Evolutionary conservation across 2,797 vertebrate species (phyloP), one percentile per base, ranked within the genome.

Genomic region (Microctenopoma steveboyesi): DNA sequence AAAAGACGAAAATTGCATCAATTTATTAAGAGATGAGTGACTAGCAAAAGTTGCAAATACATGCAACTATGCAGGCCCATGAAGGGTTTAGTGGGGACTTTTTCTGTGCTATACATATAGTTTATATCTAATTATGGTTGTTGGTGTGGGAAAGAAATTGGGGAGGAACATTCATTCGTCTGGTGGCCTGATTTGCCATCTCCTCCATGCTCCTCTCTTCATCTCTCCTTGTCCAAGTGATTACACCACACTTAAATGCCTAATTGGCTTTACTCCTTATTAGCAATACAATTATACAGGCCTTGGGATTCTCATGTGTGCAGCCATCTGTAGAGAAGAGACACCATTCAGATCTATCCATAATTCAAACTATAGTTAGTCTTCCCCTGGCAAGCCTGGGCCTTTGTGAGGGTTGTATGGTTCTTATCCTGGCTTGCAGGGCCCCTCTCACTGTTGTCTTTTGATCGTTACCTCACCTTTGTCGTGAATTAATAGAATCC

Each of bases 191-290:
- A 93, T 92, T 94, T 90, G 93, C 88, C 89, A 91, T 95, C 92
- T 95, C 94, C 94, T 95, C 93, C 94, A 89, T 94, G 61, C 85
- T 87, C 65, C 93, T 81, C 85, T 88, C 81, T 95, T 95, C 95
- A 94, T 95, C 93, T 94, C 93, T 93, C 93, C 94, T 78, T 93
- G 90, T 97, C 95, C 95, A 94, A 96, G 95, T 95, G 96, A 98
- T 98, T 97, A 97, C 95, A 96, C 95, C 94, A 94, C 95, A 96
- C 96, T 96, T 96, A 97, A 95, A 96, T 94, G 95, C 96, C 95
- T 98, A 98, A 99, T 98, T 99, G 96, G 96, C 95, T 96, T 96
- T 94, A 93, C 95, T 96, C 95, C 96, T 98, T 98, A 97, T 97
- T 98, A 98, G 95, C 96, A 95, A 97, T 98, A 97, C 96, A 97